phyloP scores from a whole-genome alignment of 2,113 vertebrate genomes.

The Taurulus bubalis region DNA sequence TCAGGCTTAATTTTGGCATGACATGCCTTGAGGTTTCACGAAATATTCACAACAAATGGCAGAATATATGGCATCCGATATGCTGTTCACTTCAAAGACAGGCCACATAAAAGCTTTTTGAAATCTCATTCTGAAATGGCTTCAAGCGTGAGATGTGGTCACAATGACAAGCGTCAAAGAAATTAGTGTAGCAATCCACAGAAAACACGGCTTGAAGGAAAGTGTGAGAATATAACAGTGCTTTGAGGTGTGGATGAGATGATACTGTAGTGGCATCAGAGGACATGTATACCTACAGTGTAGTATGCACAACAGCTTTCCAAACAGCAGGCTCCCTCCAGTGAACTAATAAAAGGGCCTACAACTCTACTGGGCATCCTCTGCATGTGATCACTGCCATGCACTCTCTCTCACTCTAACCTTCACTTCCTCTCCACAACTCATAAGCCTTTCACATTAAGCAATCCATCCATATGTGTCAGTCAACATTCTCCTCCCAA shows the following conservation, averaged over 20 bases:
- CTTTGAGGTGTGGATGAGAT: background rate
- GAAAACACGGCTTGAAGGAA: background rate
- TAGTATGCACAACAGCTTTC: background rate
- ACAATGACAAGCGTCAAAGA: conserved; percentile 35
- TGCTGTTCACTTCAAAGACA: conserved; percentile 59
- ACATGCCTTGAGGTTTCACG: conserved; percentile 38
- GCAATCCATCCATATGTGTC: background rate
- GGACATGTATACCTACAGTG: background rate
- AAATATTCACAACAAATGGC: conserved; percentile 56
- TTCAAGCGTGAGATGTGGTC: conserved; percentile 29
- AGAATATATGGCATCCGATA: conserved; percentile 42
- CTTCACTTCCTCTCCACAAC: background rate
- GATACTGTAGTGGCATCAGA: conserved; percentile 8
- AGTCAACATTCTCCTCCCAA: background rate
- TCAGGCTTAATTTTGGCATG: conserved; percentile 27
- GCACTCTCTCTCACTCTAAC: background rate
- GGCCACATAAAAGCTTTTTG: conserved; percentile 47
- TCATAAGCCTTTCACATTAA: background rate
- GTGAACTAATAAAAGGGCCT: background rate
- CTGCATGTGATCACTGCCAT: background rate
- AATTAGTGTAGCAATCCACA: conserved; percentile 29
- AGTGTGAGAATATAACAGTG: background rate
- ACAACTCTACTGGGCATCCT: background rate
- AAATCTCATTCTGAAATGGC: conserved; percentile 35
- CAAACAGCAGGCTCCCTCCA: background rate